Evolutionary conservation across 2,888 invertebrate genomes (phyloP).

Genomic region (Congeria kusceri): DNA sequence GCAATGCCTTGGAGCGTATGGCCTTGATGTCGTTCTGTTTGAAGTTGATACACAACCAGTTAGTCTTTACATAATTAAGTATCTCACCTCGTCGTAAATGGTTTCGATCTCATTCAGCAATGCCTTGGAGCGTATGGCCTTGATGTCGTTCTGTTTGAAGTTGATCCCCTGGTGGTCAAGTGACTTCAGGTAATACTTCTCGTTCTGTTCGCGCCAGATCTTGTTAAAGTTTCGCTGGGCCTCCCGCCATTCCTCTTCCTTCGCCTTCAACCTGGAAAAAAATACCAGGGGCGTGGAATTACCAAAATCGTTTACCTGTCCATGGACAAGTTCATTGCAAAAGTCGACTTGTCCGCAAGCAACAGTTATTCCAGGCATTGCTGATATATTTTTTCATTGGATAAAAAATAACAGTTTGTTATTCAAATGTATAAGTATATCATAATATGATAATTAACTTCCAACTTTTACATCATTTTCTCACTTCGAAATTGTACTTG

Average conservation of each 20-base stretch:
- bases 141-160: slow-evolving; percentile 98
- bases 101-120: slow-evolving; percentile 98
- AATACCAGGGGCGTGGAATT: too few species aligned
- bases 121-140: slow-evolving; percentile 97
- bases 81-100: slow-evolving; percentile 93
- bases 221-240: slow-evolving; percentile 99
- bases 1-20: slow-evolving; percentile 96
- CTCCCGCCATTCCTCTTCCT: slow-evolving; percentile 99
- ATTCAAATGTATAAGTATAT: too few species aligned
- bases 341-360: too few species aligned
- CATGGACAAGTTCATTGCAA: too few species aligned
- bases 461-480: too few species aligned
- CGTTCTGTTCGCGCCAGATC: slow-evolving; percentile 99
- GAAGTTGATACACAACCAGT: slow-evolving; percentile 97
- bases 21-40: slow-evolving; percentile 98
- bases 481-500: too few species aligned
- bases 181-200: slow-evolving; percentile 98
- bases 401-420: too few species aligned
- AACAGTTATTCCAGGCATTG: too few species aligned
- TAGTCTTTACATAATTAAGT: too few species aligned
- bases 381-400: too few species aligned
- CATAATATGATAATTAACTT: too few species aligned
- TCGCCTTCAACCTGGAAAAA: slow-evolving; percentile 91
- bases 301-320: too few species aligned
- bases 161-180: slow-evolving; percentile 99